Percentiles rank a stretch among this genome's conserved stretches.
These are phyloP conservation scores for Diabrotica balteata DNA, from an alignment of 2,888 invertebrate genomes.

Conservation along the genomic window DNA sequence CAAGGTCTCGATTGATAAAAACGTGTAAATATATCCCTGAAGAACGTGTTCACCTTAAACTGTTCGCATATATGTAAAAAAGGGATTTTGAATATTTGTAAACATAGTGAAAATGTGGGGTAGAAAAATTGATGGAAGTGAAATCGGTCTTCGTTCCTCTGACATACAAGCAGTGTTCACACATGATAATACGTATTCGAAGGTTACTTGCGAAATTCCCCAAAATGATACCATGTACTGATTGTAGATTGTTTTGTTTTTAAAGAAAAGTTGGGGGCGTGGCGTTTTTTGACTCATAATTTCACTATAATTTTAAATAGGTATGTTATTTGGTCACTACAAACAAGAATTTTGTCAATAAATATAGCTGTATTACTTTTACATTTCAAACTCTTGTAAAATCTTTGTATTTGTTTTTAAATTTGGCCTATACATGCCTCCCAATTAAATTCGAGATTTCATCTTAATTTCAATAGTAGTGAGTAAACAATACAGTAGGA, in stretches of 20 bases:
- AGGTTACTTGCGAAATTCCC: conserved; percentile 31
- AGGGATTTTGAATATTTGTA: conserved; percentile 16
- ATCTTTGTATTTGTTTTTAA: too few relatives aligned
- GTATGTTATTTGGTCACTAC: too few relatives aligned
- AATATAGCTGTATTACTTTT: too few relatives aligned
- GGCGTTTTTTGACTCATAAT: conserved; percentile 32
- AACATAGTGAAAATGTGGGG: conserved; percentile 26
- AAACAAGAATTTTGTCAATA: too few relatives aligned
- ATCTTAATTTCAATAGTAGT: too few relatives aligned
- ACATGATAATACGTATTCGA: conserved; percentile 17
- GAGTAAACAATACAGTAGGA: too few relatives aligned
- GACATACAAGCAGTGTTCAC: conserved; percentile 26
- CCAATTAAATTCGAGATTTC: too few relatives aligned
- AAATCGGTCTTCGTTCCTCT: conserved; percentile 30
- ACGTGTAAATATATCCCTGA: conserved; percentile 28
- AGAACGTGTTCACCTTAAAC: conserved; percentile 31
- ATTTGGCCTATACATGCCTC: too few relatives aligned
- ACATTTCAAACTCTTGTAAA: too few relatives aligned
- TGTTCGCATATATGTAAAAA: conserved; percentile 6
- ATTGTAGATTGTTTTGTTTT: conserved; percentile 28
- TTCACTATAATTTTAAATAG: background rate
- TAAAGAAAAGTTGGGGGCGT: conserved; percentile 43
- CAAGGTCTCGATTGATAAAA: conserved; percentile 45
- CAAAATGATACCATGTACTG: conserved; percentile 17
- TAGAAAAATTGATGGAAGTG: conserved; percentile 21